Evolutionary conservation across 92 coral and sea anemone genomes (phyloP).

Genomic region (Epizoanthus rinbou): DNA sequence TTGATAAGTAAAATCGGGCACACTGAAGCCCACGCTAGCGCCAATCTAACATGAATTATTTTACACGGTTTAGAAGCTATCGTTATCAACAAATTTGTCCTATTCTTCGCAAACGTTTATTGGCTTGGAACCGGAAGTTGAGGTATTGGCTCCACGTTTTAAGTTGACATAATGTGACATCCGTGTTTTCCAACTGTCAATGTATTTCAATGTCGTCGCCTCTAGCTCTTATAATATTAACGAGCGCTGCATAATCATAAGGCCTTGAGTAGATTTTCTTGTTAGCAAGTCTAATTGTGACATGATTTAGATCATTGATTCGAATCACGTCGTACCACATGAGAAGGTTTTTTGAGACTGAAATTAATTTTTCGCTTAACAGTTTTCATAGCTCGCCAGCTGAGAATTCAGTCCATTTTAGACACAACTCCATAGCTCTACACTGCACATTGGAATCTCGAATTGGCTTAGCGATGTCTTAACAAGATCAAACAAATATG

Average conservation of each 20-base stretch:
- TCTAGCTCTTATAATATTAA: neutral
- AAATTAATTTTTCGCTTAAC: neutral
- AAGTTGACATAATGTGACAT: constrained; percentile 9
- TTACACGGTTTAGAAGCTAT: neutral
- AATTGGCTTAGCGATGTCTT: neutral
- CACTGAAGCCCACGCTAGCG: constrained; percentile 18
- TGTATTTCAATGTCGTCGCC: neutral
- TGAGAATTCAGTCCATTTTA: neutral
- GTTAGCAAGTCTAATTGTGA: neutral
- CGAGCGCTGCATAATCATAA: constrained; percentile 15
- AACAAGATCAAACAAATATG: constrained; percentile 19
- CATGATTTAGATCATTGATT: neutral
- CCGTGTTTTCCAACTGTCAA: constrained; percentile 16
- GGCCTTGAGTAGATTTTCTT: constrained; percentile 11
- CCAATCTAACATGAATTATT: neutral
- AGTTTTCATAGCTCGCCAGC: neutral
- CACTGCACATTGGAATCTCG: neutral
- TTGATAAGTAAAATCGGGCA: neutral
- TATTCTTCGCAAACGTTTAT: neutral
- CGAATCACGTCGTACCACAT: neutral
- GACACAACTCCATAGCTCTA: neutral
- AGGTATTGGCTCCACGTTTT: constrained; percentile 14
- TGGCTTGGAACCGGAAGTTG: constrained; percentile 30
- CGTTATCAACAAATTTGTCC: neutral
- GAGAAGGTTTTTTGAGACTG: neutral